Conservation (phyloP, 2,888 invertebrate species). For the Hyalella azteca region DNA sequence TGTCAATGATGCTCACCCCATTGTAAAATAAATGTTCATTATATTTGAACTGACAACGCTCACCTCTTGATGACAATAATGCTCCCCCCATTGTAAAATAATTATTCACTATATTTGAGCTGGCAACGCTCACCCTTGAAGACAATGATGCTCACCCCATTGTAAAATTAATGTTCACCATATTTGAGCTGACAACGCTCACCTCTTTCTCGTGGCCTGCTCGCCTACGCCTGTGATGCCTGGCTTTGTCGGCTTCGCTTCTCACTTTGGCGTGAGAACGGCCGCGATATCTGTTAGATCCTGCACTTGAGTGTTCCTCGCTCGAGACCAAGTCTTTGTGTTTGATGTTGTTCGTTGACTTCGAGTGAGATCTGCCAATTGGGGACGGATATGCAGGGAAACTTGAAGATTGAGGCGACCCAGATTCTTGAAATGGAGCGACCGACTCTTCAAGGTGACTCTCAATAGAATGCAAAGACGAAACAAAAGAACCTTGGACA, state of each 20-base stretch:
- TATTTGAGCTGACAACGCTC: not conserved
- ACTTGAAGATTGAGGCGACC: constrained; percentile 20
- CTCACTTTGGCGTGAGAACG: constrained; percentile 25
- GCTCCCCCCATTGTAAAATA: too few relatives aligned
- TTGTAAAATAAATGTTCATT: too few relatives aligned
- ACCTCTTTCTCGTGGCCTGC: constrained; percentile 29
- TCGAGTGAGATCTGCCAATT: constrained; percentile 27
- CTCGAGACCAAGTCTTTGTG: constrained; percentile 27
- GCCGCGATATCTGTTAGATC: constrained; percentile 33
- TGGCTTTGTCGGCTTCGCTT: constrained; percentile 14
- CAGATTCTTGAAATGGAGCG: not conserved
- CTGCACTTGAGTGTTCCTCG: constrained; percentile 12
- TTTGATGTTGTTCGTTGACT: constrained; percentile 34
- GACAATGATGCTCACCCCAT: too few relatives aligned
- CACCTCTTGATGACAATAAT: too few relatives aligned
- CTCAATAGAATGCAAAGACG: constrained; percentile 28
- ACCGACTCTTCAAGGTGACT: constrained; percentile 4
- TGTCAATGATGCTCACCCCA: too few relatives aligned
- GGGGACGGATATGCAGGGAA: constrained; percentile 24
- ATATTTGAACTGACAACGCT: too few relatives aligned
- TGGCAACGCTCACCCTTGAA: too few relatives aligned
- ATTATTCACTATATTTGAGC: too few relatives aligned
- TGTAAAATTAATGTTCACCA: too few relatives aligned
- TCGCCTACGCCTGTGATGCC: constrained; percentile 14
- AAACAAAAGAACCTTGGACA: not conserved